Evolutionary conservation across 2,888 invertebrate species (phyloP).

Genomic region (Gonocerus acuteangulatus): DNA sequence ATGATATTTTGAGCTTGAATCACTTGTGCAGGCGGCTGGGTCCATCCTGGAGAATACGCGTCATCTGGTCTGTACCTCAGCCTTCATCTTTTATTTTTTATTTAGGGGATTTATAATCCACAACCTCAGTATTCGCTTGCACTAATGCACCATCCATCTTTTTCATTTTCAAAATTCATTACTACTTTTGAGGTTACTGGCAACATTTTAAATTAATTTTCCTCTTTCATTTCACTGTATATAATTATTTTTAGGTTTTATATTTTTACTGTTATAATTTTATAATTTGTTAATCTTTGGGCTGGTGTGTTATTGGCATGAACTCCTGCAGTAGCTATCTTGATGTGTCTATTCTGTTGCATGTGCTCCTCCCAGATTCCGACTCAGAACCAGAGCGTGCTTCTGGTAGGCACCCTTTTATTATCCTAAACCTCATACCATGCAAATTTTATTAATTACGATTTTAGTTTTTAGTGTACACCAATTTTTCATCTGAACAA

Average conservation of each 20-base stretch:
- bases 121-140: conserved; percentile 9
- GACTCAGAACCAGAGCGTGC: conserved; percentile 31
- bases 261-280: conserved; percentile 16
- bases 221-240: conserved; percentile 9
- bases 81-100: conserved; percentile 12
- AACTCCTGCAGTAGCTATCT: conserved; percentile 22
- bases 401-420: conserved; percentile 34
- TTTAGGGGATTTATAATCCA: conserved; percentile 9
- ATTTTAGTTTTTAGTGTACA: conserved; percentile 25
- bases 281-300: conserved; percentile 15
- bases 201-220: background rate
- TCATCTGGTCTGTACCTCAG: conserved; percentile 74
- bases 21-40: conserved; percentile 72
- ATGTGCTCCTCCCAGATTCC: conserved; percentile 36
- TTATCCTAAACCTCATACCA: conserved; percentile 29
- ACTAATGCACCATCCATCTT: conserved; percentile 25
- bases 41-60: conserved; percentile 97
- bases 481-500: background rate
- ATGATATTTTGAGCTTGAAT: conserved; percentile 13
- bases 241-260: conserved; percentile 25
- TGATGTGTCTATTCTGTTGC: conserved; percentile 36
- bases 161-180: conserved; percentile 9
- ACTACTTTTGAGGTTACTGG: background rate
- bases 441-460: conserved; percentile 22
- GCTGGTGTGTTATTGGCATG: conserved; percentile 27